A percentile compares a stretch with the other conserved stretches of the same genome.
These are phyloP conservation scores for Paramuricea clavata DNA, from an alignment of 92 coral and sea anemone genomes.

Conservation along the genomic window DNA sequence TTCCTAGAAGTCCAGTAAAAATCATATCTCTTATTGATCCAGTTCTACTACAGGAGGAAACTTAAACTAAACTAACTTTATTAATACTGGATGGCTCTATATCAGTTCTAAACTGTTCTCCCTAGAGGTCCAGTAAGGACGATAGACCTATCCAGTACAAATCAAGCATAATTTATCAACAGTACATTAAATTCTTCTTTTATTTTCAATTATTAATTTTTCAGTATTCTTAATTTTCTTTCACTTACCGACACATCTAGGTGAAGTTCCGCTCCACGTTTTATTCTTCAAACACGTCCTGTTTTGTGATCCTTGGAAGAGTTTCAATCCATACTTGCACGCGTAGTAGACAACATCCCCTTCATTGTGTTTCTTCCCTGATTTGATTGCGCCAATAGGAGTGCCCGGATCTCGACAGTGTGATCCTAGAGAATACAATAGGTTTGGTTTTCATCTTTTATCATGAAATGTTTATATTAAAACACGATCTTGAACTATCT, in stretches of 20 bases:
- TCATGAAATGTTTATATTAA: too few relatives aligned
- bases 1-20: too few relatives aligned
- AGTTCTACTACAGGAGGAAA: too few relatives aligned
- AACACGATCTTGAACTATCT: too few relatives aligned
- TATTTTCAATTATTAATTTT: background rate
- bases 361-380: conserved; percentile 69
- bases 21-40: too few relatives aligned
- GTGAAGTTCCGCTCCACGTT: conserved; percentile 88
- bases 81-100: conserved; percentile 74
- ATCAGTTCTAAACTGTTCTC: conserved; percentile 79
- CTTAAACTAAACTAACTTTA: conserved; percentile 13
- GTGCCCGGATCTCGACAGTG: conserved; percentile 83
- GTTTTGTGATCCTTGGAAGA: conserved; percentile 78
- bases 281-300: conserved; percentile 72
- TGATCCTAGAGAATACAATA: conserved; percentile 45
- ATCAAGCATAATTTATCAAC: too few relatives aligned
- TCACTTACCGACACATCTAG: conserved; percentile 77
- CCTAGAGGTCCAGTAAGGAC: conserved; percentile 60
- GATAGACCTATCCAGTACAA: background rate
- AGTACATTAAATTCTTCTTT: too few relatives aligned
- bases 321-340: conserved; percentile 73
- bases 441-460: background rate
- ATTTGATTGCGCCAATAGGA: conserved; percentile 80
- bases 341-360: conserved; percentile 76
- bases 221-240: background rate